phyloP scores from a whole-genome alignment of 2,797 vertebrate species.

The Pantherophis vulpinus region DNA sequence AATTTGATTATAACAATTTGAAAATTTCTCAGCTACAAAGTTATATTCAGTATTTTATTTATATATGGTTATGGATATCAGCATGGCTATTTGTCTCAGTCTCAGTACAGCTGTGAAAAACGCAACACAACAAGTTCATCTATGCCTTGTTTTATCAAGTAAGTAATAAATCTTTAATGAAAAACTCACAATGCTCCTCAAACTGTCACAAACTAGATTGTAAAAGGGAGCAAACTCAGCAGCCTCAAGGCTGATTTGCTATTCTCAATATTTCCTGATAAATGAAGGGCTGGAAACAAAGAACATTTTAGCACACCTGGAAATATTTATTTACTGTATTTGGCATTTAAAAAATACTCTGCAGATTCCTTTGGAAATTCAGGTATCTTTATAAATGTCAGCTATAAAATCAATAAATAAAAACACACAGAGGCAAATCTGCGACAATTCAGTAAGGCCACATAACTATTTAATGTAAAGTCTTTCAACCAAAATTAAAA shows the following conservation, averaged over 20 bases:
- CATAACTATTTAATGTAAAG: background rate
- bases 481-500: background rate
- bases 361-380: conserved; percentile 37
- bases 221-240: conserved; percentile 27
- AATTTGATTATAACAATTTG: background rate
- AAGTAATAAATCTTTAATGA: conserved; percentile 70
- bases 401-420: conserved; percentile 10
- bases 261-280: conserved; percentile 59
- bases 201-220: conserved; percentile 69
- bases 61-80: conserved; percentile 49
- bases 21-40: conserved; percentile 19
- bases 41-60: conserved; percentile 36
- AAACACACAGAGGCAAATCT: background rate
- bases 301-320: conserved; percentile 68
- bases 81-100: conserved; percentile 44
- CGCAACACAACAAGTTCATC: conserved; percentile 63
- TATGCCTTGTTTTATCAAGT: conserved; percentile 60
- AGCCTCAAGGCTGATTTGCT: conserved; percentile 73
- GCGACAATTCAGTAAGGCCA: background rate
- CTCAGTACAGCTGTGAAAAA: conserved; percentile 60
- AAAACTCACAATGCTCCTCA: conserved; percentile 71
- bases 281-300: conserved; percentile 60
- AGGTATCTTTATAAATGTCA: conserved; percentile 42
- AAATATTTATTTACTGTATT: conserved; percentile 65
- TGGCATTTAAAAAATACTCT: conserved; percentile 49